phyloP scores from a whole-genome alignment of 1,140 invertebrate genomes.

The Polypedilum vanderplanki region DNA sequence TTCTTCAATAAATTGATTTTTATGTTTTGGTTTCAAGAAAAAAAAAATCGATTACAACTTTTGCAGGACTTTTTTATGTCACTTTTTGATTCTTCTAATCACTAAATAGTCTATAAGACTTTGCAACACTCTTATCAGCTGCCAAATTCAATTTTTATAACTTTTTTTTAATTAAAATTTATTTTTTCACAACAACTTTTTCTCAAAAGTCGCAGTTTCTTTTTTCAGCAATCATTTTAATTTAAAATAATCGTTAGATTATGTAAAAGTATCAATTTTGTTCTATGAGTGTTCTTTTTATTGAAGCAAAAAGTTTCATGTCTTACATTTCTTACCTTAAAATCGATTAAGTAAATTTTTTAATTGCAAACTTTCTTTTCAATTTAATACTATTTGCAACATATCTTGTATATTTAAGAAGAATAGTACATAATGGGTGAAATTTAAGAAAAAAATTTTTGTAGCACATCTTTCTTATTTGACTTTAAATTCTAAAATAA shows the following conservation, averaged over 20 bases:
- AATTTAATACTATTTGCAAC: not conserved
- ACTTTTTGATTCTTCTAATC: not conserved
- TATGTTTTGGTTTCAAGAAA: not conserved
- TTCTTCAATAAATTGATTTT: constrained; percentile 7
- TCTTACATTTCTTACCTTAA: not conserved
- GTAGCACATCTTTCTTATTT: no score
- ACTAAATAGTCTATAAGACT: not conserved
- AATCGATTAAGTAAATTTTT: not conserved
- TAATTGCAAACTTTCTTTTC: not conserved
- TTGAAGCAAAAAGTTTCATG: not conserved
- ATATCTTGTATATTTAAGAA: not conserved
- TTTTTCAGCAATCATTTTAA: not conserved
- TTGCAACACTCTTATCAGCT: not conserved
- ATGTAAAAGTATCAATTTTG: not conserved
- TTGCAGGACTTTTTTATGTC: not conserved
- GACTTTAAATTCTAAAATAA: no score
- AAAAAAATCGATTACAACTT: not conserved
- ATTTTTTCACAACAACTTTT: not conserved
- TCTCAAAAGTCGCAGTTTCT: not conserved
- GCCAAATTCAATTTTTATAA: not conserved
- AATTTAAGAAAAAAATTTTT: not conserved
- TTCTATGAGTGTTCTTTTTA: not conserved
- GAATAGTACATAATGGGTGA: not conserved
- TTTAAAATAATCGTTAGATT: not conserved
- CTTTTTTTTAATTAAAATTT: not conserved